Evolutionary conservation across 2,888 invertebrate species (phyloP).

Genomic region (Monochamus alternatus): DNA sequence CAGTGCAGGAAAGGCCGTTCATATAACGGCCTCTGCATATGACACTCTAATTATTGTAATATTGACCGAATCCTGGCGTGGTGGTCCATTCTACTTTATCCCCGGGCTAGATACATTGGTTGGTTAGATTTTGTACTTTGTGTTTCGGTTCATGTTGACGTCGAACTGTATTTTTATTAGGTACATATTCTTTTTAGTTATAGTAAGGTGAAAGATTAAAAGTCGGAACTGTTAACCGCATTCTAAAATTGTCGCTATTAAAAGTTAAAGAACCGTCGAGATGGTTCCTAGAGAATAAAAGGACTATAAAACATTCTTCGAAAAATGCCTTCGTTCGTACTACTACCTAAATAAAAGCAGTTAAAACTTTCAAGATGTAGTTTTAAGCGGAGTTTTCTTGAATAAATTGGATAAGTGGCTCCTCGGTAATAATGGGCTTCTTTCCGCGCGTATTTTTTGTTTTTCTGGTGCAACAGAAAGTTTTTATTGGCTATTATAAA

Average conservation of each 20-base stretch:
- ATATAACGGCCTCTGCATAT: too few species aligned
- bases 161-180: too few species aligned
- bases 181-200: too few species aligned
- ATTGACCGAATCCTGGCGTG: too few species aligned
- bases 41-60: too few species aligned
- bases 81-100: too few species aligned
- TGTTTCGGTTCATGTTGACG: too few species aligned
- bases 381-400: constrained; percentile 29
- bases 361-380: constrained; percentile 28
- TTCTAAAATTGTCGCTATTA: background rate
- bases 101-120: too few species aligned
- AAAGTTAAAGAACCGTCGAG: constrained; percentile 14
- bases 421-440: constrained; percentile 11
- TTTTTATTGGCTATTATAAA: background rate
- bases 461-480: background rate
- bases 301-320: constrained; percentile 13
- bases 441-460: constrained; percentile 6
- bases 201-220: background rate
- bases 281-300: background rate
- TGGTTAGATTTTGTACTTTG: too few species aligned
- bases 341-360: constrained; percentile 9
- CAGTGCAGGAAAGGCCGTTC: background rate
- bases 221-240: background rate
- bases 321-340: constrained; percentile 25
- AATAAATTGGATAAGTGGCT: constrained; percentile 25